Percentiles rank a stretch among this genome's conserved stretches.
phyloP scores from a whole-genome alignment of 1,140 invertebrate genomes.

The Hyphantria cunea region DNA sequence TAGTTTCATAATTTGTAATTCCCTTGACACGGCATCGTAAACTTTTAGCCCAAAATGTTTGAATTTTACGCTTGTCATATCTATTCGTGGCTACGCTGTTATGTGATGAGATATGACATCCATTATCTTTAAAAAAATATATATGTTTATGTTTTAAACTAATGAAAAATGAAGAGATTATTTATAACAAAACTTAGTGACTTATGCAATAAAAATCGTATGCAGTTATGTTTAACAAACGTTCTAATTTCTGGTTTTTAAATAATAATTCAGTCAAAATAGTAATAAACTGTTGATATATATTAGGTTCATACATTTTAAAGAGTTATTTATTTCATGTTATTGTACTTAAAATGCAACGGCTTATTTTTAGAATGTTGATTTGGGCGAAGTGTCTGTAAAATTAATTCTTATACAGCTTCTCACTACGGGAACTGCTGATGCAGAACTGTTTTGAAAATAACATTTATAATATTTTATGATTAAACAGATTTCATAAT shows the following conservation, averaged over 20 bases:
- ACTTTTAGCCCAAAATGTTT: slow-evolving; percentile 44
- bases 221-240: slow-evolving; percentile 36
- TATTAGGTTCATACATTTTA: slow-evolving; percentile 7
- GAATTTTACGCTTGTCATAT: slow-evolving; percentile 33
- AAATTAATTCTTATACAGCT: not conserved
- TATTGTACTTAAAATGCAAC: not conserved
- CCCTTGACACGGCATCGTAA: slow-evolving; percentile 53
- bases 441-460: too few species aligned
- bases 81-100: slow-evolving; percentile 44
- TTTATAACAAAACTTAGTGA: slow-evolving; percentile 8
- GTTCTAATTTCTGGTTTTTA: slow-evolving; percentile 9
- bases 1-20: slow-evolving; percentile 59
- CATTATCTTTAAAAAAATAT: slow-evolving; percentile 35
- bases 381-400: not conserved
- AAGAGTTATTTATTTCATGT: slow-evolving; percentile 2
- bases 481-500: not conserved
- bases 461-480: too few species aligned
- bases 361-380: not conserved
- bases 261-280: slow-evolving; percentile 8
- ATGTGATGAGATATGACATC: slow-evolving; percentile 46
- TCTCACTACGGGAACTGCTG: not conserved
- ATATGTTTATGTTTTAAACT: slow-evolving; percentile 26
- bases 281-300: not conserved
- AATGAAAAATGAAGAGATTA: slow-evolving; percentile 28
- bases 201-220: slow-evolving; percentile 41